Evolutionary conservation across 2,797 vertebrate species (phyloP).

Genomic region (Merluccius polli): DNA sequence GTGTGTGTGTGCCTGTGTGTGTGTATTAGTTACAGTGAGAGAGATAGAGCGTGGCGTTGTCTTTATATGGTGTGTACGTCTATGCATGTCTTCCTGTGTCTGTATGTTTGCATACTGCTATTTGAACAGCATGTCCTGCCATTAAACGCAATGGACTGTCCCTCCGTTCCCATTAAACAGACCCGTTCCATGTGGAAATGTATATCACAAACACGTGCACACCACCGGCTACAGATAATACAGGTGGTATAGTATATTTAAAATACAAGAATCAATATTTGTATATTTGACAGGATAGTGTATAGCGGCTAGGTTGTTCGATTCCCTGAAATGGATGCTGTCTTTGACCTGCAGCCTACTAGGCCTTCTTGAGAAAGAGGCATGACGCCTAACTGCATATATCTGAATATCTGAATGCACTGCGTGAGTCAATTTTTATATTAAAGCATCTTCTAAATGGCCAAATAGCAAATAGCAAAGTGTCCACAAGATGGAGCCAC

Average conservation of each 20-base stretch:
- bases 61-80: not conserved
- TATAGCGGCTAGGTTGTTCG: not conserved
- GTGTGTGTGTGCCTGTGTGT: not conserved
- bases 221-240: not conserved
- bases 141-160: not conserved
- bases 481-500: constrained; percentile 60
- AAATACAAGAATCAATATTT: no score
- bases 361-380: not conserved
- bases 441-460: not conserved
- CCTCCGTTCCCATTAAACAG: no score
- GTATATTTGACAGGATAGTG: no score
- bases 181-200: not conserved
- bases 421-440: not conserved
- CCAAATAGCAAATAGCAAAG: not conserved
- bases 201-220: not conserved
- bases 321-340: not conserved
- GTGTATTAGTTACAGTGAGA: not conserved
- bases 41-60: not conserved
- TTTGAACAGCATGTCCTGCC: not conserved
- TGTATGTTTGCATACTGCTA: not conserved
- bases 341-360: not conserved
- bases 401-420: not conserved
- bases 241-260: not conserved
- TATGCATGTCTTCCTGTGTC: not conserved
- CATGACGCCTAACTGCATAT: no score